phyloP scores from a whole-genome alignment of 2,888 invertebrate species.

The Oscheius sp. region DNA sequence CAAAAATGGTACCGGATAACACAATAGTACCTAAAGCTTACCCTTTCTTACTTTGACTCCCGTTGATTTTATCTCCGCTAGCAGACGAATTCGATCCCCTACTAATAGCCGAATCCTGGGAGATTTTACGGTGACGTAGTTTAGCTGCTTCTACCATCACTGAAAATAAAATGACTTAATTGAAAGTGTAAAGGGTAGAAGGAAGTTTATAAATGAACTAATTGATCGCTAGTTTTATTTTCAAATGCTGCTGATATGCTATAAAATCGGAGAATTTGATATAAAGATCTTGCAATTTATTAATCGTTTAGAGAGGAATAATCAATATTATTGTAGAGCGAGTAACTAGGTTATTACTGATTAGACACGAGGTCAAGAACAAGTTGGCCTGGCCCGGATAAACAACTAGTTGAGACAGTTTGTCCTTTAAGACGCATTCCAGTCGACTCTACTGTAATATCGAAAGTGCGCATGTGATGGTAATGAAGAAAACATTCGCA shows the following conservation, averaged over 20 bases:
- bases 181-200: too few relatives aligned
- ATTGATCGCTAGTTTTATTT: too few relatives aligned
- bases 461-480: slow-evolving; percentile 16
- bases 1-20: too few relatives aligned
- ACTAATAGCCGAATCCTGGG: slow-evolving; percentile 26
- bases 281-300: too few relatives aligned
- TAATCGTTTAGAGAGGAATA: too few relatives aligned
- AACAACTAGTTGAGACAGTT: not conserved
- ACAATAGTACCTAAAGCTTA: not conserved
- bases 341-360: too few relatives aligned
- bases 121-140: slow-evolving; percentile 23
- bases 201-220: too few relatives aligned
- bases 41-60: slow-evolving; percentile 7
- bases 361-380: not conserved
- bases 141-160: not conserved
- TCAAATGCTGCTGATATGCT: too few relatives aligned
- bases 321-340: too few relatives aligned
- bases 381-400: slow-evolving; percentile 3
- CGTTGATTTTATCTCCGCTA: not conserved
- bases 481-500: slow-evolving; percentile 7
- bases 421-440: too few relatives aligned
- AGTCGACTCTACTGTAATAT: slow-evolving; percentile 14
- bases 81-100: slow-evolving; percentile 16
- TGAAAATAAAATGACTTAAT: not conserved
- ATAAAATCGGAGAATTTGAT: too few relatives aligned